A percentile compares a stretch with the other conserved stretches of the same genome.
phyloP scores from a whole-genome alignment of 2,888 invertebrate species.

The Gisinianus flammeolus region DNA sequence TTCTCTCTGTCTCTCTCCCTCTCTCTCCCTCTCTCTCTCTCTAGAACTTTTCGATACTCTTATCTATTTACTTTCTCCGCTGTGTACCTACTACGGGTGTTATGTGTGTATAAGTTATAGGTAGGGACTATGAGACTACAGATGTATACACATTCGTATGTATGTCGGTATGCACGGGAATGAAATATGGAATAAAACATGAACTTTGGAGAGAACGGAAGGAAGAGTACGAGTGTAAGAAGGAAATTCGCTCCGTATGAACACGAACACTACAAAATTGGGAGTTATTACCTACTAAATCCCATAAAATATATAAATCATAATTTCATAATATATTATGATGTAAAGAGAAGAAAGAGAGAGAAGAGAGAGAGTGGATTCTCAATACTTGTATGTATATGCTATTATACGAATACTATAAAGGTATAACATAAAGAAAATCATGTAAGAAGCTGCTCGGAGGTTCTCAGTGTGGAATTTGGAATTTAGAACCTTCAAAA shows the following conservation, averaged over 20 bases:
- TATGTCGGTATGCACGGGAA: neutral
- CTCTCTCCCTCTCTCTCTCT: neutral
- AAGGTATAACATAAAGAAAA: neutral
- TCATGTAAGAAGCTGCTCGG: no score
- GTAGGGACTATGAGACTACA: no score
- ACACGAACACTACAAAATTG: neutral
- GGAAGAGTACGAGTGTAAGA: neutral
- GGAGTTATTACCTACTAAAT: neutral
- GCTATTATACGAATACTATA: neutral
- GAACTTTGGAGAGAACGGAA: constrained; percentile 2
- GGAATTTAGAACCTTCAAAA: no score
- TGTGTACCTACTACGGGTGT: no score
- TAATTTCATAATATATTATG: no score
- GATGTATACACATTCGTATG: neutral
- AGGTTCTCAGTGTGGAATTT: no score
- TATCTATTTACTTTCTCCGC: no score
- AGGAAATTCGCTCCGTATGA: neutral
- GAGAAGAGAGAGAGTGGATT: neutral
- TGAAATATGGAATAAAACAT: neutral
- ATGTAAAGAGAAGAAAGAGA: no score
- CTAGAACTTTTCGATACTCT: no score
- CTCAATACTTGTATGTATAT: neutral
- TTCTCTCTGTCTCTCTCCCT: neutral
- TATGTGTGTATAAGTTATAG: no score
- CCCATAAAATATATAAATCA: neutral